These are phyloP conservation scores for Esperia sulphurella DNA, from an alignment of 2,888 invertebrate species.

Conservation along the genomic window DNA sequence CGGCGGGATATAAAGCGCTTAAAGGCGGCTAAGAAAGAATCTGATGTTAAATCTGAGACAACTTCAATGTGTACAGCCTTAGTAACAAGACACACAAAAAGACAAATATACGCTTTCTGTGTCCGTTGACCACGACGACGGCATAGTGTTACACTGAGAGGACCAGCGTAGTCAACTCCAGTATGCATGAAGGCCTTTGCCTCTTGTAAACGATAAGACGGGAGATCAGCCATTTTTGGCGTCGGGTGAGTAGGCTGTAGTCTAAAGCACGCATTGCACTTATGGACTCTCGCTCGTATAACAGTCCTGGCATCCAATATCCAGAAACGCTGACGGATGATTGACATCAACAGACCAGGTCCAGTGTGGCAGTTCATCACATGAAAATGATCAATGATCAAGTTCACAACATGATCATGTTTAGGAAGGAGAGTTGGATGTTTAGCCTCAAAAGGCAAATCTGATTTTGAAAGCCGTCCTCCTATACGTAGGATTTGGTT, in stretches of 20 bases:
- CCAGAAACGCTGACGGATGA: constrained; percentile 9
- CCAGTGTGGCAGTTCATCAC: constrained; percentile 6
- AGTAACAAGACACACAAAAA: constrained; percentile 21
- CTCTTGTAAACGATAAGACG: constrained; percentile 2
- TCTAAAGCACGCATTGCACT: constrained; percentile 2
- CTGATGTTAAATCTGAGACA: constrained; percentile 19
- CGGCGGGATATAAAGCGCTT: constrained; percentile 28
- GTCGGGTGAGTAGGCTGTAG: background rate
- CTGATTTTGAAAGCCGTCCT: background rate
- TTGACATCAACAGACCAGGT: constrained; percentile 3
- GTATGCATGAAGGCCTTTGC: constrained; percentile 12
- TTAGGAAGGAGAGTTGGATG: constrained; percentile 1
- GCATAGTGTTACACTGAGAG: background rate
- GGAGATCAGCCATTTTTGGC: constrained; percentile 10
- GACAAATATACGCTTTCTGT: constrained; percentile 18
- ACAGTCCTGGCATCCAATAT: constrained; percentile 6
- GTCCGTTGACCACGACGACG: constrained; percentile 7
- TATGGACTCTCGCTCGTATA: background rate
- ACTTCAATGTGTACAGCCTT: constrained; percentile 24
- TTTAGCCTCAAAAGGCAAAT: background rate
- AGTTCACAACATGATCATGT: constrained; percentile 6
- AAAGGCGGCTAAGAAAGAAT: constrained; percentile 26
- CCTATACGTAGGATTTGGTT: background rate
- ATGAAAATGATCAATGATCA: constrained; percentile 8
- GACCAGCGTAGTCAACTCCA: constrained; percentile 9